These are phyloP conservation scores for Gephyroberyx darwinii DNA, from an alignment of 2,797 vertebrate species.

Conservation along the genomic window DNA sequence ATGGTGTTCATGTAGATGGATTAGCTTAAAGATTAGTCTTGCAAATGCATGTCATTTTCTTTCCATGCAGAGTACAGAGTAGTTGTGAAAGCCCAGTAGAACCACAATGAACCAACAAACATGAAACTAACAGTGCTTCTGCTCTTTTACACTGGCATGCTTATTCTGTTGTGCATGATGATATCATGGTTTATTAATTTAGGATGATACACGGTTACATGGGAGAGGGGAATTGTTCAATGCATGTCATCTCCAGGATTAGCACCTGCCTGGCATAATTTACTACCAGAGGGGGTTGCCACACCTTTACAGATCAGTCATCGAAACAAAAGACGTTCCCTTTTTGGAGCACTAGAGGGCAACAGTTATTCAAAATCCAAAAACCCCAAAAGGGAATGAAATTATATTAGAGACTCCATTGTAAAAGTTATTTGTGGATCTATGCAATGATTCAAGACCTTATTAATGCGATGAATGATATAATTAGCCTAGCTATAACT, in stretches of 20 bases:
- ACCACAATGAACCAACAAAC: constrained; percentile 12
- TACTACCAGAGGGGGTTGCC: not conserved
- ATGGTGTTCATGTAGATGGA: not conserved
- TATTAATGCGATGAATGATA: constrained; percentile 9
- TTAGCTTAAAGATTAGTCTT: not conserved
- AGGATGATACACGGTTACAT: not conserved
- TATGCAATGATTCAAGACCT: constrained; percentile 5
- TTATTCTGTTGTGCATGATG: not conserved
- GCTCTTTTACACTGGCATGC: not conserved
- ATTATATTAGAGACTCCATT: not conserved
- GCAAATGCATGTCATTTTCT: not conserved
- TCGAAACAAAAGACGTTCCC: constrained; percentile 8
- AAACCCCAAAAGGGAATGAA: not conserved
- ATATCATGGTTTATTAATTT: not conserved
- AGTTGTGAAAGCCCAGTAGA: not conserved
- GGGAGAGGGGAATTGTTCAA: not conserved
- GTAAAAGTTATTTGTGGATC: constrained; percentile 1
- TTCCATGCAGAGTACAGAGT: constrained; percentile 12
- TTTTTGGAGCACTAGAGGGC: constrained; percentile 66
- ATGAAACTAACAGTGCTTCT: not conserved
- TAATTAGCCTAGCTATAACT: no score
- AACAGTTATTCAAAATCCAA: constrained; percentile 22
- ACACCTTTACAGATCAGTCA: not conserved
- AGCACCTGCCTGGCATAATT: not conserved
- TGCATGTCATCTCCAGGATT: constrained; percentile 8